Conservation (phyloP, 2,113 vertebrate genomes). For the Hippoglossus stenolepis region DNA sequence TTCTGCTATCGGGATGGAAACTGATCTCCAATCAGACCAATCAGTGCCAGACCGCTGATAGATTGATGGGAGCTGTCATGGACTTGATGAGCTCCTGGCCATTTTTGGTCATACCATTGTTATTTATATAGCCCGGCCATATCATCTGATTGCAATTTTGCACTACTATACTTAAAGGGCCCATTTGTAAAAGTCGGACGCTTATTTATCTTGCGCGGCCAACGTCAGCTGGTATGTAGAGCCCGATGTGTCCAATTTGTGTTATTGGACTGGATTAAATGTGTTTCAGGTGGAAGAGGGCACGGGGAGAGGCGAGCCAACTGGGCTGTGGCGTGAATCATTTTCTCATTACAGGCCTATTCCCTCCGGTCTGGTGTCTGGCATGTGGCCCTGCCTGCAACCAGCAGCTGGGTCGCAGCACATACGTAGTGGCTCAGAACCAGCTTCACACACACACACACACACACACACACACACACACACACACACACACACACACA, state of each 20-base stretch:
- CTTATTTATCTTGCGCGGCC: slow-evolving; percentile 75
- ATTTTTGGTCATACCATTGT: slow-evolving; percentile 59
- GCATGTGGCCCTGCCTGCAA: slow-evolving; percentile 49
- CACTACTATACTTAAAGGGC: slow-evolving; percentile 49
- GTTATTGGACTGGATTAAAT: slow-evolving; percentile 60
- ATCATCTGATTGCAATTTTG: slow-evolving; percentile 82
- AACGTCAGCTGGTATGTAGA: slow-evolving; percentile 54
- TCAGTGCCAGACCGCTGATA: slow-evolving; percentile 70
- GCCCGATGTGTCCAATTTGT: slow-evolving; percentile 51
- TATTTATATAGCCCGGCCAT: slow-evolving; percentile 66
- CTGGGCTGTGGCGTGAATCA: slow-evolving; percentile 60
- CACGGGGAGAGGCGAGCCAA: slow-evolving; percentile 49
- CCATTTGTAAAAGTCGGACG: slow-evolving; percentile 72
- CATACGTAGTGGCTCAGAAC: slow-evolving; percentile 46
- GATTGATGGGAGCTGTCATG: slow-evolving; percentile 78
- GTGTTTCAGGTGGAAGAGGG: slow-evolving; percentile 73
- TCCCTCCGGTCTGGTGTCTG: slow-evolving; percentile 49
- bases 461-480: slow-evolving; percentile 28
- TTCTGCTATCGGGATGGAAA: slow-evolving; percentile 68
- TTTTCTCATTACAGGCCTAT: slow-evolving; percentile 74
- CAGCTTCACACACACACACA: slow-evolving; percentile 34
- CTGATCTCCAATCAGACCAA: slow-evolving; percentile 75
- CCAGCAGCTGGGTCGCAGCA: slow-evolving; percentile 45
- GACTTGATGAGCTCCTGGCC: slow-evolving; percentile 69
- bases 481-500: slow-evolving; percentile 34